These are phyloP conservation scores for Sycophaga agraensis DNA, from an alignment of 1,140 invertebrate species.

Conservation along the genomic window DNA sequence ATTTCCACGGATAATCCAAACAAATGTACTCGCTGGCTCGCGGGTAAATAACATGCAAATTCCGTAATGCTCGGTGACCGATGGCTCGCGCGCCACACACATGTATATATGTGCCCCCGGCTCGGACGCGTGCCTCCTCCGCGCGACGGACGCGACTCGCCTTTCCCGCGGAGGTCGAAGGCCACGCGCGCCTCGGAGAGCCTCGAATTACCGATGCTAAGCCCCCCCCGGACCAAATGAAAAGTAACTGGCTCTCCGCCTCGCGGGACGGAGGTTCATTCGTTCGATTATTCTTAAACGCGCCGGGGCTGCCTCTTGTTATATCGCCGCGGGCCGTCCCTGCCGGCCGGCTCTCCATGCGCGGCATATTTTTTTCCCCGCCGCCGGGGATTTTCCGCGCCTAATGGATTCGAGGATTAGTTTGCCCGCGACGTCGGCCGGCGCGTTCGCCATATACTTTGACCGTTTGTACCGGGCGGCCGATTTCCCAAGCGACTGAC, in stretches of 20 bases:
- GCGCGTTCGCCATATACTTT: too few relatives aligned
- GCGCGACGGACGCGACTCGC: not conserved
- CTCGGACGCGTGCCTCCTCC: conserved; percentile 35
- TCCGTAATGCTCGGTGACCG: conserved; percentile 60
- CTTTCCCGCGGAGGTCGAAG: not conserved
- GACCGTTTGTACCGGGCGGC: too few relatives aligned
- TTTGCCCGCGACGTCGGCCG: too few relatives aligned
- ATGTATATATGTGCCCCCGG: too few relatives aligned
- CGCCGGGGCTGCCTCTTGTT: too few relatives aligned
- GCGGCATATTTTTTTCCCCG: too few relatives aligned
- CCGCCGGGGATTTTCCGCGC: too few relatives aligned
- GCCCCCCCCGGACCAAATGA: conserved; percentile 1
- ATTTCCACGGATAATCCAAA: conserved; percentile 61
- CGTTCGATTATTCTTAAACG: too few relatives aligned
- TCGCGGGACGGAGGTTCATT: not conserved
- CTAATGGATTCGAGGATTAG: too few relatives aligned
- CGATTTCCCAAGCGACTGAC: too few relatives aligned
- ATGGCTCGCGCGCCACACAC: too few relatives aligned
- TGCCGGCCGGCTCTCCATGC: too few relatives aligned
- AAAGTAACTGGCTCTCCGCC: conserved; percentile 24
- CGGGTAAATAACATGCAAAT: conserved; percentile 61
- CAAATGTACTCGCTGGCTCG: conserved; percentile 59
- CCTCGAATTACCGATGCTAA: conserved; percentile 18
- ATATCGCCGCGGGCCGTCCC: not conserved
- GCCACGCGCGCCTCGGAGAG: not conserved